Percentiles rank a stretch among this genome's conserved stretches.
These are phyloP conservation scores for Timandra comae DNA, from an alignment of 2,888 invertebrate species.

Conservation along the genomic window DNA sequence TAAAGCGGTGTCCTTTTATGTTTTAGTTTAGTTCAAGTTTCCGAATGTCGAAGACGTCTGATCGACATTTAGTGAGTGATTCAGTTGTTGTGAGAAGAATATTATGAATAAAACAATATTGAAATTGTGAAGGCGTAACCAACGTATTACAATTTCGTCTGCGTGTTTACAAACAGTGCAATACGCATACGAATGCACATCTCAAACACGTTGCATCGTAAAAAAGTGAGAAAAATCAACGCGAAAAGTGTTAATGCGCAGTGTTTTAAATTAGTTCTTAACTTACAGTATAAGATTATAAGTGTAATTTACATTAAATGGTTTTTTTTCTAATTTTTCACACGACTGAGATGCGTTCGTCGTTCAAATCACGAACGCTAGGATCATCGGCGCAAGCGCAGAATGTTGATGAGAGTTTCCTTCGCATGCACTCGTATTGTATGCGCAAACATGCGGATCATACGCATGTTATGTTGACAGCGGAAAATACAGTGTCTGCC, in stretches of 20 bases:
- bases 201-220: too few species aligned
- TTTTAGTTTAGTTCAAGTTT: constrained; percentile 50
- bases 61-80: constrained; percentile 20
- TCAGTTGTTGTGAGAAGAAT: constrained; percentile 30
- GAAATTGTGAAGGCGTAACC: constrained; percentile 50
- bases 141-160: constrained; percentile 50
- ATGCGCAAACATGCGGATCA: constrained; percentile 52
- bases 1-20: constrained; percentile 60
- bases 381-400: constrained; percentile 63
- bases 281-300: too few species aligned
- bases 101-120: constrained; percentile 34
- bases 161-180: constrained; percentile 46
- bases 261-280: too few species aligned
- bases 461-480: constrained; percentile 59
- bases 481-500: constrained; percentile 60
- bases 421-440: constrained; percentile 45
- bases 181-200: constrained; percentile 32
- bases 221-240: too few species aligned
- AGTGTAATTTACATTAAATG: constrained; percentile 4
- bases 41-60: constrained; percentile 50
- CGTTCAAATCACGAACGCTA: constrained; percentile 63
- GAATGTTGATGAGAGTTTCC: constrained; percentile 72
- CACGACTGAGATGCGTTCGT: constrained; percentile 64
- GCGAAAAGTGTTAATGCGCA: too few species aligned
- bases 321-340: constrained; percentile 58